Evolutionary conservation across 2,797 vertebrate genomes (phyloP).

Genomic region (Anguilla megastoma): DNA sequence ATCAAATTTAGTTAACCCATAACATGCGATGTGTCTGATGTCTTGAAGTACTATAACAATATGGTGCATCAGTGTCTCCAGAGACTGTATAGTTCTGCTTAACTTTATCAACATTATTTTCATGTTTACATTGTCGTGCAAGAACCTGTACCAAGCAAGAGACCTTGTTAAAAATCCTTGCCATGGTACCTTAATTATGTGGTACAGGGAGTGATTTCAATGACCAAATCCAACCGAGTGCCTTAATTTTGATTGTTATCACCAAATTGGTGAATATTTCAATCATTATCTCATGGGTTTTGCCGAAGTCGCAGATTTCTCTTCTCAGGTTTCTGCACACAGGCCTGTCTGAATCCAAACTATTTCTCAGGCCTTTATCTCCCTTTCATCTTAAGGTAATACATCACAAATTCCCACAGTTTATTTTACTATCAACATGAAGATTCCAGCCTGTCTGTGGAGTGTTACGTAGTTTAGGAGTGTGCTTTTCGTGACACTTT

Average conservation of each 20-base stretch:
- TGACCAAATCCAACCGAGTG: neutral
- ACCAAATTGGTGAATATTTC: neutral
- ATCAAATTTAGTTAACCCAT: neutral
- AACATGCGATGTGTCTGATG: neutral
- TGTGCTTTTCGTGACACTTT: neutral
- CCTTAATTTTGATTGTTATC: neutral
- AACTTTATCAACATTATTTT: too few relatives aligned
- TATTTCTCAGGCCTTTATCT: neutral
- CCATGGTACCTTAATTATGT: neutral
- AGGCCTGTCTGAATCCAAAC: neutral
- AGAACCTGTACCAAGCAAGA: too few relatives aligned
- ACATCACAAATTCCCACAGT: neutral
- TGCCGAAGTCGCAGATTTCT: neutral
- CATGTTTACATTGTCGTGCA: too few relatives aligned
- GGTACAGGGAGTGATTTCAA: neutral
- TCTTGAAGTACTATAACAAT: neutral
- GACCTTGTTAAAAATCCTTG: too few relatives aligned
- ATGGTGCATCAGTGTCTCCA: neutral
- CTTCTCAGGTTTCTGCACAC: neutral
- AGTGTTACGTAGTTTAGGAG: neutral
- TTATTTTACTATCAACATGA: conserved; percentile 4
- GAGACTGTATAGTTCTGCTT: neutral
- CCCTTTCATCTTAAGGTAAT: conserved; percentile 18
- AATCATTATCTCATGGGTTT: neutral
- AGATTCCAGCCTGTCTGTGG: neutral